Evolutionary conservation across 2,797 vertebrate species (phyloP).

Genomic region (Okamejei kenojei): DNA sequence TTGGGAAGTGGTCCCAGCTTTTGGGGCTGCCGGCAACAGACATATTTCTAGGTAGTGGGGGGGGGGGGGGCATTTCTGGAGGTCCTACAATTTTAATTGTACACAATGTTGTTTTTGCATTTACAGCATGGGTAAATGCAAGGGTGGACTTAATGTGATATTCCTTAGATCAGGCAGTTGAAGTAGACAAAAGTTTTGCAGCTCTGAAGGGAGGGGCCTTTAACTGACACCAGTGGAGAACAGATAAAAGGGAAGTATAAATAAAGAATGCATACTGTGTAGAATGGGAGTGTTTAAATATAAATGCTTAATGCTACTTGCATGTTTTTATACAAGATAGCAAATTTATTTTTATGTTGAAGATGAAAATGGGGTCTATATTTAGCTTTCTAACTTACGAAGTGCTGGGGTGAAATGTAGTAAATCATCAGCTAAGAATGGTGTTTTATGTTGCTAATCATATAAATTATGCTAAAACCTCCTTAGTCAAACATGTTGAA

Average conservation of each 20-base stretch:
- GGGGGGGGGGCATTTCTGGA: background rate
- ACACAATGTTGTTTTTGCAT: background rate
- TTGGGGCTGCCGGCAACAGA: background rate
- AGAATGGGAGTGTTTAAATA: background rate
- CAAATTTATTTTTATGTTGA: background rate
- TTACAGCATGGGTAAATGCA: background rate
- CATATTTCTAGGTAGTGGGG: no score
- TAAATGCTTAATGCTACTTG: background rate
- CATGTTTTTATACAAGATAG: background rate
- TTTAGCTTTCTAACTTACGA: background rate
- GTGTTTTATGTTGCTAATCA: background rate
- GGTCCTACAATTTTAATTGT: background rate
- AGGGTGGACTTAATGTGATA: background rate
- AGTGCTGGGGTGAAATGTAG: background rate
- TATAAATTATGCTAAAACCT: background rate
- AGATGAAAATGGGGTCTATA: background rate
- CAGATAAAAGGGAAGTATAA: constrained; percentile 13
- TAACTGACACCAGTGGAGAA: background rate
- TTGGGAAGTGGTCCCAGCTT: background rate
- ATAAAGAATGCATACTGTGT: background rate
- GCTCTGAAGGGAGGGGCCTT: background rate
- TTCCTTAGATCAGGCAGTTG: background rate
- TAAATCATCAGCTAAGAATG: background rate
- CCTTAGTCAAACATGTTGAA: background rate
- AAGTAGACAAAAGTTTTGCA: background rate